Base-by-base conservation (phyloP, 2,888 invertebrate species). In the Netelia inedita region DNA sequence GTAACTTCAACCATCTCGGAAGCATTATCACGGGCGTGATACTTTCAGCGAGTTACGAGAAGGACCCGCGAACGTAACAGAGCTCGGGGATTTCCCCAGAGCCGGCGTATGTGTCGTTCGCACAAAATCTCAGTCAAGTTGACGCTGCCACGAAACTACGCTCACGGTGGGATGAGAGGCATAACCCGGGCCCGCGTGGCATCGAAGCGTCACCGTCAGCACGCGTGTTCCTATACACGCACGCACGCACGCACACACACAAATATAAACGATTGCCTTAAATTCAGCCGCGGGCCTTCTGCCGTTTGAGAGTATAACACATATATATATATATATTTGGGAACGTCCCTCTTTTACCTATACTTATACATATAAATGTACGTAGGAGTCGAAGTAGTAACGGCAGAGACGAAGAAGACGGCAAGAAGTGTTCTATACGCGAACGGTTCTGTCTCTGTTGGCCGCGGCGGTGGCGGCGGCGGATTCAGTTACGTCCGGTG, bases 401-500 rank as follows among this genome's bases (percentile, higher is more conserved):
- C 68, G 73, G 80, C 73, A 43, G 80, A 59, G 63, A 83, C 73
- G 83, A 85, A 80, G 75, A 81, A 65, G 79, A 82, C 76, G 82
- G 61, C 71, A 59, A 76, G 69, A 63, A 82, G 61, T 59, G 43
- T 23, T 65, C 75, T 80, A 57, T 21, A 9, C 80, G 69, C 76
- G 80, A 68, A 76, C 65, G 82, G 68, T 28, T 28, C 28, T 28
- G 3, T 28, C 28, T 28, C 28, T 65, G 35, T 50, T 65, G 16
- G 35, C 55, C 50, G 68, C 79, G 79, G 46, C 35, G 16, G 35
- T 72, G 79, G 68, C 61, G 63, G 75, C 78, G 61, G 87, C 88
- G 90, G 91, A 92, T 92, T 92, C 92, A 92, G 92, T 92, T 92
- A 91, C 92, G 92, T 92, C 90, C 91, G 92, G 91, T 90, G 90